Conservation (phyloP, 2,888 invertebrate species). For the Spodoptera picta region DNA sequence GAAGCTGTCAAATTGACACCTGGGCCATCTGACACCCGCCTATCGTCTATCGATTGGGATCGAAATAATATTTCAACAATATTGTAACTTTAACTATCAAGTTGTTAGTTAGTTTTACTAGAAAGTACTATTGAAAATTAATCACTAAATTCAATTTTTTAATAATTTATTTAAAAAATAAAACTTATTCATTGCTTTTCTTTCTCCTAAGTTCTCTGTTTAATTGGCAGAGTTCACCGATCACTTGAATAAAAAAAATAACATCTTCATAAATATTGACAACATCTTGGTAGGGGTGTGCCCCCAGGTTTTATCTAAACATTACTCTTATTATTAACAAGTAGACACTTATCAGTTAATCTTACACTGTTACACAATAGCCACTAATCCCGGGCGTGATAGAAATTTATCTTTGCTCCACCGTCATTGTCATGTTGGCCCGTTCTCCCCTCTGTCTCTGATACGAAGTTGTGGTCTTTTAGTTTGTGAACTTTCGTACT, state of each 20-base stretch:
- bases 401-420: constrained; percentile 84
- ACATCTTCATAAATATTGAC: constrained; percentile 73
- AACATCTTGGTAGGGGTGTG: constrained; percentile 62
- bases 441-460: constrained; percentile 63
- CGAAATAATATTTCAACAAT: constrained; percentile 29
- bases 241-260: constrained; percentile 59
- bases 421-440: constrained; percentile 76
- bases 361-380: constrained; percentile 84
- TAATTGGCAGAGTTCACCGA: constrained; percentile 44
- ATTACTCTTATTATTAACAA: constrained; percentile 85
- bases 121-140: too few relatives aligned
- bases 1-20: constrained; percentile 68
- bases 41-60: constrained; percentile 41
- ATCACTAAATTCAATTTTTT: too few relatives aligned
- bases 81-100: too few relatives aligned
- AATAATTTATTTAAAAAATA: too few relatives aligned
- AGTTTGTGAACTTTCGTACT: background rate
- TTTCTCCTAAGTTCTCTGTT: constrained; percentile 30
- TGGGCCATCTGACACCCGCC: constrained; percentile 63
- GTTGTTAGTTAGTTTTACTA: too few relatives aligned
- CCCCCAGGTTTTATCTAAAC: constrained; percentile 70
- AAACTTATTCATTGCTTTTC: background rate
- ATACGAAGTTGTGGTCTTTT: constrained; percentile 30
- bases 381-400: constrained; percentile 85
- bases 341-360: constrained; percentile 88